Evolutionary conservation across 2,888 invertebrate genomes (phyloP).

Genomic region (Rhagonycha fulva): DNA sequence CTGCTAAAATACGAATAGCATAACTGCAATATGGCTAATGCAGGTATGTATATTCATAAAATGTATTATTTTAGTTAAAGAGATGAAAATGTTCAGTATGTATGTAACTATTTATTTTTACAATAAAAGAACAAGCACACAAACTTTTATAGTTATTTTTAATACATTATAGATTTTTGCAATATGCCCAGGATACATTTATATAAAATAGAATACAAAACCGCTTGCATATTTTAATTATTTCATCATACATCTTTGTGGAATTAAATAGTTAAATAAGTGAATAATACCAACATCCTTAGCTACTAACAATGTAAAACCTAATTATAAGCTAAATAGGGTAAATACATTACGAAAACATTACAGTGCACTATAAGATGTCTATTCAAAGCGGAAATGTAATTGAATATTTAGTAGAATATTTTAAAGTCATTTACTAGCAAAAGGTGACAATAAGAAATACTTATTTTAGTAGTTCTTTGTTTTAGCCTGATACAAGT

Average conservation of each 20-base stretch:
- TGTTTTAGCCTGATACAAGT: no score
- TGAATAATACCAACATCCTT: background rate
- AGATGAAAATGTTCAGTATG: background rate
- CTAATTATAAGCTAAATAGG: background rate
- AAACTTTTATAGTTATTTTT: background rate
- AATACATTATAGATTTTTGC: background rate
- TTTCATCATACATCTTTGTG: background rate
- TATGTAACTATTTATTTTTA: background rate
- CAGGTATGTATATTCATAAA: background rate
- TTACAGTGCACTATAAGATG: background rate
- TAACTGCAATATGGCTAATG: background rate
- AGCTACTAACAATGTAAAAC: background rate
- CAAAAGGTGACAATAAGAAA: background rate
- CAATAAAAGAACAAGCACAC: background rate
- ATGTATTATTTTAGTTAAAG: background rate
- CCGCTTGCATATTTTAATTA: background rate
- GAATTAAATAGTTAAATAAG: background rate
- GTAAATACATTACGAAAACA: background rate
- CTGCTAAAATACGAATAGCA: background rate
- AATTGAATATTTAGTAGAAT: background rate
- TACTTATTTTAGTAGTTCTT: no score
- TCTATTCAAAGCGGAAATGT: background rate
- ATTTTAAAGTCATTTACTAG: background rate
- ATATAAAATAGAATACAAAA: background rate
- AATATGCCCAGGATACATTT: background rate